Conservation (phyloP, 1,140 invertebrate species). For the Drosophila sp. region DNA sequence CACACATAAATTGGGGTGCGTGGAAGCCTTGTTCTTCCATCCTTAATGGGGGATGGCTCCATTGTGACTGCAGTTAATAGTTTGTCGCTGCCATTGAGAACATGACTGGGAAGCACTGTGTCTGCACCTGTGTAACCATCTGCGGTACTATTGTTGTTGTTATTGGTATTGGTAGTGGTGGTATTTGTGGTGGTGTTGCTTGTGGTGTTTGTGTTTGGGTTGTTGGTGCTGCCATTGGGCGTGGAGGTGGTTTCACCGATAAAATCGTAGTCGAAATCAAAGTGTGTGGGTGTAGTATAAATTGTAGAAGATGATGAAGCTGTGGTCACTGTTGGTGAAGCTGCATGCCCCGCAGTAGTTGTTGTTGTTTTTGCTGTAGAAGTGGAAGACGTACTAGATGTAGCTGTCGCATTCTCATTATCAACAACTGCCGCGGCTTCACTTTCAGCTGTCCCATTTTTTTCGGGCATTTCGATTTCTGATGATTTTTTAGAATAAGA, state of each 20-base stretch:
- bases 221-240: slow-evolving; percentile 23
- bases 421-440: slow-evolving; percentile 8
- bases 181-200: slow-evolving; percentile 6
- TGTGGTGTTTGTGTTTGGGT: neutral
- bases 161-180: neutral
- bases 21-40: slow-evolving; percentile 26
- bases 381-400: slow-evolving; percentile 8
- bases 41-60: slow-evolving; percentile 40
- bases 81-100: slow-evolving; percentile 63
- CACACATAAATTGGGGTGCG: slow-evolving; percentile 43
- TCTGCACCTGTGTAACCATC: neutral
- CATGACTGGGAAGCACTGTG: slow-evolving; percentile 7
- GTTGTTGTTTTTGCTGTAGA: slow-evolving; percentile 13
- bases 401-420: neutral
- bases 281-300: slow-evolving; percentile 58
- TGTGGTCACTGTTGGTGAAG: slow-evolving; percentile 15
- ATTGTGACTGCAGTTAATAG: slow-evolving; percentile 41
- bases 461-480: neutral
- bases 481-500: neutral
- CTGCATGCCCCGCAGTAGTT: neutral
- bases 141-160: neutral
- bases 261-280: slow-evolving; percentile 65
- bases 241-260: slow-evolving; percentile 41
- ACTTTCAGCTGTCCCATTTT: neutral
- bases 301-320: slow-evolving; percentile 17